A percentile compares a stretch with the other conserved stretches of the same genome.
phyloP scores from a whole-genome alignment of 2,797 vertebrate genomes.

The Limosa lapponica region DNA sequence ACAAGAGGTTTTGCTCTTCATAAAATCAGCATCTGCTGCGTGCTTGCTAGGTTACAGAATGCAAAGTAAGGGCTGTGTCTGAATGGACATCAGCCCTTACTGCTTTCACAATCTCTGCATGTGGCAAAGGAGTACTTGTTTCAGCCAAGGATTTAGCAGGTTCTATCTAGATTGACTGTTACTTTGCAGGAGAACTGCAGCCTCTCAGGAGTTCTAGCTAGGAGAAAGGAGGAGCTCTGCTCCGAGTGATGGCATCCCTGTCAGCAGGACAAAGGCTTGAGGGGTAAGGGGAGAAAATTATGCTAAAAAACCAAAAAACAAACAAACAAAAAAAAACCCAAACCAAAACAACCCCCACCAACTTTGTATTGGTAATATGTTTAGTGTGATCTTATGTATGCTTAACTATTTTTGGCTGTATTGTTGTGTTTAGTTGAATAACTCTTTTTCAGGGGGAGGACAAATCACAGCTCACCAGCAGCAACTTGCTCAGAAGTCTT shows the following conservation, averaged over 20 bases:
- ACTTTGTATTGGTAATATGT: neutral
- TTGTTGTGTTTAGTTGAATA: neutral
- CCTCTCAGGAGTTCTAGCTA: neutral
- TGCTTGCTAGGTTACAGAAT: neutral
- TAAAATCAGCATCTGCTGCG: neutral
- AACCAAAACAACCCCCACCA: no score
- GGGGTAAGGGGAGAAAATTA: neutral
- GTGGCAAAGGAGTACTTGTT: neutral
- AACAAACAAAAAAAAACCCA: rapidly evolving
- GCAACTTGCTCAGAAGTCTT: neutral
- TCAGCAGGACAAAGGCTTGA: neutral
- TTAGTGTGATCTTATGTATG: neutral
- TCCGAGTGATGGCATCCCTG: neutral
- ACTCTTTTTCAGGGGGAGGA: neutral
- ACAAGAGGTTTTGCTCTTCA: neutral
- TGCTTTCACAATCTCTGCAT: neutral
- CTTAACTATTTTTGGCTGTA: neutral
- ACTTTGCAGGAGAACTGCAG: neutral
- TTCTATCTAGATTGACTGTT: neutral
- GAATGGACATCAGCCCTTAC: neutral
- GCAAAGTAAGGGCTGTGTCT: neutral
- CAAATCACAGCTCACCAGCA: neutral
- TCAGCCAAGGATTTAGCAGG: neutral
- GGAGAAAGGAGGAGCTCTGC: neutral
- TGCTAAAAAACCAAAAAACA: neutral